Base-by-base conservation (phyloP, 2,113 vertebrate genomes). In the Alligator sinensis region DNA sequence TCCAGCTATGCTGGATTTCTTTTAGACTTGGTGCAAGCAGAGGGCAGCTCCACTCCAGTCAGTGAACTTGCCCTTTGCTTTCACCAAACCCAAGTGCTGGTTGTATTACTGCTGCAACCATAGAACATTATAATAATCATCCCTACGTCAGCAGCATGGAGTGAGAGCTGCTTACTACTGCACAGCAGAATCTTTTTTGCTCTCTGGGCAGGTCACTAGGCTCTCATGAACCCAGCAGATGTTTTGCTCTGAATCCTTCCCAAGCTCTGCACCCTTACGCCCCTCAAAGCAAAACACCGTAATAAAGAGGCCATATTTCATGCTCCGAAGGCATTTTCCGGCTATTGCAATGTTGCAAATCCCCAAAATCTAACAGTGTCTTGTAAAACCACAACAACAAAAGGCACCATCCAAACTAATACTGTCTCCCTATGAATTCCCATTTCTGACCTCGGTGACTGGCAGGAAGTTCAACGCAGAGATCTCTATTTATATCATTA, bases 221-320 rank as follows among this genome's bases (percentile, higher is more conserved):
- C 89, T 96, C 94, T 86, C 96, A 90, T 22, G 96, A 96, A 91
- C 94, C 89, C 95, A 77, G 83, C 95, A 94, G 96, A 96, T 96
- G 91, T 95, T 96, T 91, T 59, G 64, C 80, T 92, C 86, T 0
- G 0, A 11, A 93, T 80, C 88, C 83, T 47, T 92, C 86, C 91
- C 91, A 79, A 75, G 79, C 92, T 27, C 30, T 61, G 75, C 47
- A 47, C 82, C 63, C 78, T 95, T n/a, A 62, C 86, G 90, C 76
- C 72, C 2, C 77, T 95, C 76, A 63, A 59, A 93, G 68, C 79
- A 82, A 3, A 78, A 16, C 55, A 68, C 16, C 1, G 3, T 4
- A 2, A 4, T 25, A 2, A 72, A 9, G 54, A 58, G 57, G 84
- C n/a, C 0, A 3, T 0, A 0, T 64, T 87, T 70, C 8, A 0